These are phyloP conservation scores for Perognathus longimembris DNA, from an alignment of 2,113 vertebrate species.

Conservation along the genomic window DNA sequence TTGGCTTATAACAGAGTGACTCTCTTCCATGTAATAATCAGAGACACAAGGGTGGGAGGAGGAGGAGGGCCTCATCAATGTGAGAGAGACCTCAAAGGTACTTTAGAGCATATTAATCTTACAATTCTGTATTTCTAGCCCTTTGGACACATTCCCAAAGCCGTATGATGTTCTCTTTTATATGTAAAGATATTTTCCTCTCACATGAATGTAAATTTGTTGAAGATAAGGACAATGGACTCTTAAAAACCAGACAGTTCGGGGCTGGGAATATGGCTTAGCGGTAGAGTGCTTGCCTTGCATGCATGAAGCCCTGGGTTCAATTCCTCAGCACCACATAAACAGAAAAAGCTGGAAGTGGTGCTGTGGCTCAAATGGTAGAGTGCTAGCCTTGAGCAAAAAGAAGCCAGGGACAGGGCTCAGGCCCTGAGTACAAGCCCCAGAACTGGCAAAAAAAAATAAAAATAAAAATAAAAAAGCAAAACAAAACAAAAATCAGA, in stretches of 20 bases:
- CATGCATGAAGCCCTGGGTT: too few species aligned
- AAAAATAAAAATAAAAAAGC: too few species aligned
- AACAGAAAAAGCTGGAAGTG: too few species aligned
- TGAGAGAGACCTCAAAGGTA: background rate
- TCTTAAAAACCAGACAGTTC: background rate
- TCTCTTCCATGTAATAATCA: background rate
- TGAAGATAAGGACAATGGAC: background rate
- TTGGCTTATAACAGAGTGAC: background rate
- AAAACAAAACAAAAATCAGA: too few species aligned
- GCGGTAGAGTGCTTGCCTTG: too few species aligned
- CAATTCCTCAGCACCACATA: too few species aligned
- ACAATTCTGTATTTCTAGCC: background rate
- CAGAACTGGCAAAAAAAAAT: too few species aligned
- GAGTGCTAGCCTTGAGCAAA: too few species aligned
- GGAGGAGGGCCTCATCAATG: background rate
- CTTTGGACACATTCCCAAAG: background rate
- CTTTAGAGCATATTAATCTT: background rate
- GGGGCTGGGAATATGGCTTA: too few species aligned
- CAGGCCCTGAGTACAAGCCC: too few species aligned
- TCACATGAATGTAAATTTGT: background rate
- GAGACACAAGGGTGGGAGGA: background rate
- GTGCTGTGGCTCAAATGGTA: too few species aligned
- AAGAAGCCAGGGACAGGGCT: too few species aligned
- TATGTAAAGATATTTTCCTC: background rate
- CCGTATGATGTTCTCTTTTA: background rate